phyloP scores from a whole-genome alignment of 2,797 vertebrate species.

The Paedocypris micromegethes region DNA sequence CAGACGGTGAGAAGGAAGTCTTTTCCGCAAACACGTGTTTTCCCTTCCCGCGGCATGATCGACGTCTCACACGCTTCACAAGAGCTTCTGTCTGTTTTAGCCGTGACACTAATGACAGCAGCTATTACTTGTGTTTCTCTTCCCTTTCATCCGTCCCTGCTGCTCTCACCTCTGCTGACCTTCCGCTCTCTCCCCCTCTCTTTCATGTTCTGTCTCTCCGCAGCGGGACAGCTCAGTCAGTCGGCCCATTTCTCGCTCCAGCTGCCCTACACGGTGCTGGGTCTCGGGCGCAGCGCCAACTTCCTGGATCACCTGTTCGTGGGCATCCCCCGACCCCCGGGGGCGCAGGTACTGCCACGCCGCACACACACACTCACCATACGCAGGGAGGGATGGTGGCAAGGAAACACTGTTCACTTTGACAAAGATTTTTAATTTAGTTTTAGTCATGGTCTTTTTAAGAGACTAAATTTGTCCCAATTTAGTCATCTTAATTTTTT shows the following conservation, averaged over 20 bases:
- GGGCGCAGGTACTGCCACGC: conserved; percentile 71
- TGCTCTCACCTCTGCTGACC: too few relatives aligned
- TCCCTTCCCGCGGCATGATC: too few relatives aligned
- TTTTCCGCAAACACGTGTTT: too few relatives aligned
- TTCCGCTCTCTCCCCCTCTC: conserved; percentile 15
- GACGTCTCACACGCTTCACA: conserved; percentile 19
- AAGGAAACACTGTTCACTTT: too few relatives aligned
- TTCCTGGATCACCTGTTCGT: conserved; percentile 93
- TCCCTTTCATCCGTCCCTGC: background rate
- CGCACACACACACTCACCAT: conserved; percentile 20
- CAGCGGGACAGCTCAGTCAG: conserved; percentile 94
- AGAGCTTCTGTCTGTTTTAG: conserved; percentile 44
- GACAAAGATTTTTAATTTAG: too few relatives aligned
- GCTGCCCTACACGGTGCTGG: conserved; percentile 90
- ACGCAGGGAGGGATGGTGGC: conserved; percentile 22
- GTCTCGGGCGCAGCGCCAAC: conserved; percentile 92
- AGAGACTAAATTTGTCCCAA: too few relatives aligned
- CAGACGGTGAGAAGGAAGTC: too few relatives aligned
- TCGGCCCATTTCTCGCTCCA: conserved; percentile 91
- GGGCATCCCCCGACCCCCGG: conserved; percentile 82
- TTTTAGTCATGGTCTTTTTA: too few relatives aligned
- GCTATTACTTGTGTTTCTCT: conserved; percentile 22
- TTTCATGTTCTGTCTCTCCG: conserved; percentile 27
- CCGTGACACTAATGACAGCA: conserved; percentile 44
- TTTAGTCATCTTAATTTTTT: too few relatives aligned